Percentiles rank a stretch among this genome's conserved stretches.
These are phyloP conservation scores for Bucorvus abyssinicus DNA, from an alignment of 2,797 vertebrate genomes.

Conservation along the genomic window DNA sequence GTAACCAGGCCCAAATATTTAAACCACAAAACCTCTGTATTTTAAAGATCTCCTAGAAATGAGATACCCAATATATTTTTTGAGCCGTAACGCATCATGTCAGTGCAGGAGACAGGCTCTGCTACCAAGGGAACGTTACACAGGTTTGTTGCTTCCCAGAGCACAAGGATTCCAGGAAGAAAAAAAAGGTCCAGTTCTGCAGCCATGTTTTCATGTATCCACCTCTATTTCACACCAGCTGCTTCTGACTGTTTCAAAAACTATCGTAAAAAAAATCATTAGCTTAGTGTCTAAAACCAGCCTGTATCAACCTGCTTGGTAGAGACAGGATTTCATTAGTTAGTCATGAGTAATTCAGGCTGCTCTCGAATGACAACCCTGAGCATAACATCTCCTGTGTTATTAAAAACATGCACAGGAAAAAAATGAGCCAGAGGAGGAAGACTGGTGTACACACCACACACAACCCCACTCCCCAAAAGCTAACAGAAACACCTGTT, in stretches of 20 bases:
- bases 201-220: not conserved
- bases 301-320: not conserved
- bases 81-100: not conserved
- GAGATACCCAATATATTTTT: not conserved
- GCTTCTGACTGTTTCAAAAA: not conserved
- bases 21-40: not conserved
- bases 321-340: not conserved
- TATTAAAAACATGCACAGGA: not conserved
- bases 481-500: fast-evolving
- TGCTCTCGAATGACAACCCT: not conserved
- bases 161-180: not conserved
- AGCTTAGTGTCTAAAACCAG: not conserved
- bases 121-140: not conserved
- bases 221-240: not conserved
- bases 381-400: not conserved
- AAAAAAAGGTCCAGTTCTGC: not conserved
- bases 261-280: not conserved
- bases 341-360: not conserved
- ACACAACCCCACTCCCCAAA: not conserved
- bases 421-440: not conserved
- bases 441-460: not conserved
- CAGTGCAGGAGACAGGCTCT: not conserved
- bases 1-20: not conserved
- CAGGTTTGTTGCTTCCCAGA: not conserved
- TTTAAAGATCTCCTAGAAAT: not conserved